Base-by-base conservation (phyloP, 2,888 invertebrate species). In the Diarsia rubi region DNA sequence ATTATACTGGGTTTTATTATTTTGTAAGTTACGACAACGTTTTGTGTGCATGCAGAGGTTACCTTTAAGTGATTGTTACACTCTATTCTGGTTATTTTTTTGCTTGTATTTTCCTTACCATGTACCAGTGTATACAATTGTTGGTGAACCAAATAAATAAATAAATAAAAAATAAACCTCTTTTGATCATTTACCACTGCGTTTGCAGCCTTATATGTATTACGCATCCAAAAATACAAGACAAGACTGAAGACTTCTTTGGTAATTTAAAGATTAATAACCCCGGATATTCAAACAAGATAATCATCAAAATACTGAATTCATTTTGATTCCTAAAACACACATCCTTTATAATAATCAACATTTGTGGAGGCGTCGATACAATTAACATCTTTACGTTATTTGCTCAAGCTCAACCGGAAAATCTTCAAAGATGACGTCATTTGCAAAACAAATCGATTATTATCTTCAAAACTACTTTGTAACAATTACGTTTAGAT, bases 381-480 rank as follows among this genome's bases (percentile, higher is more conserved):
- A 69, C 69, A 78, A 80, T 81, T 83, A 79, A 52, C 73, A 83
- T 62, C 14, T 63, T 65, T n/a, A 68, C 12, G 49, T 45, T 83
- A 42, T 67, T 79, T 65, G 16, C 31, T 84, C 31, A 67, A 67
- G n/a, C 42, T 45, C 16, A 63, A 66, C 69, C 80, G 81, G 81
- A 75, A 83, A 67, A 79, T 63, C 42, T 75, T 47, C 47, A 37
- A 67, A 66, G n/a, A 60, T 83, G 82, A 81, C 63, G 82, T 77
- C 63, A 81, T 21, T 19, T 6, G 21, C 44, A 64, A 70, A 82
- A 78, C 68, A 68, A 82, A 82, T 63, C 66, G 69, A 85, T 72
- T 69, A 77, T 74, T 67, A 74, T 78, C 47, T 60, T 54, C 27
- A 42, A 73, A 81, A 69, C 49, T 62, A 73, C 69, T 72, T 71